Conservation (phyloP, 2,113 vertebrate species). For the Campylomormyrus numenius region DNA sequence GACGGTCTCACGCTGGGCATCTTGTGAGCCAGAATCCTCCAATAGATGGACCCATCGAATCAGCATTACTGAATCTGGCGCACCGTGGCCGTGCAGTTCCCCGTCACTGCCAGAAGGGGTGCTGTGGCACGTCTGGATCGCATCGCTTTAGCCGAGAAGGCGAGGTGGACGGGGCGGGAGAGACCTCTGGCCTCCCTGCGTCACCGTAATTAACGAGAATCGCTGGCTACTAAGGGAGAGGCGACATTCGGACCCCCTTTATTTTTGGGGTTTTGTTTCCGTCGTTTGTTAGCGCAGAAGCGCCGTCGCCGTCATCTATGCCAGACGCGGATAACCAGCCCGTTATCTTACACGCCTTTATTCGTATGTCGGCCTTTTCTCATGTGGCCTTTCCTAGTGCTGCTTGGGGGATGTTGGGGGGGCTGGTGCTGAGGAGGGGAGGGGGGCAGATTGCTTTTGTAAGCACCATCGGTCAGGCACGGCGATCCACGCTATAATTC, state of each 20-base stretch:
- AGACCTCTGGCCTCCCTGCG: neutral
- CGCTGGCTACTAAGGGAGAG: neutral
- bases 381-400: conserved; percentile 91
- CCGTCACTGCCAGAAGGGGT: neutral
- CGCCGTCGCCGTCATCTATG: conserved; percentile 60
- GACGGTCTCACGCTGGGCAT: neutral
- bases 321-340: conserved; percentile 80
- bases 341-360: conserved; percentile 84
- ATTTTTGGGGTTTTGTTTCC: neutral
- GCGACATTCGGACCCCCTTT: neutral
- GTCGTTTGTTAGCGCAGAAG: neutral
- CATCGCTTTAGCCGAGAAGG: neutral
- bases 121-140: neutral
- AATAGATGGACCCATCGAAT: neutral
- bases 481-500: conserved; percentile 75
- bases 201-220: neutral
- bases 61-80: neutral
- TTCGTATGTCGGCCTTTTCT: conserved; percentile 94
- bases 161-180: neutral
- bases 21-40: neutral
- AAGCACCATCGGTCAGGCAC: conserved; percentile 76
- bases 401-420: conserved; percentile 56
- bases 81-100: neutral
- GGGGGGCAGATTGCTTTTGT: conserved; percentile 76
- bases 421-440: conserved; percentile 56